Percentiles rank a stretch among this genome's conserved stretches.
These are phyloP conservation scores for Cecropterus lyciades DNA, from an alignment of 1,140 invertebrate genomes.

Conservation along the genomic window DNA sequence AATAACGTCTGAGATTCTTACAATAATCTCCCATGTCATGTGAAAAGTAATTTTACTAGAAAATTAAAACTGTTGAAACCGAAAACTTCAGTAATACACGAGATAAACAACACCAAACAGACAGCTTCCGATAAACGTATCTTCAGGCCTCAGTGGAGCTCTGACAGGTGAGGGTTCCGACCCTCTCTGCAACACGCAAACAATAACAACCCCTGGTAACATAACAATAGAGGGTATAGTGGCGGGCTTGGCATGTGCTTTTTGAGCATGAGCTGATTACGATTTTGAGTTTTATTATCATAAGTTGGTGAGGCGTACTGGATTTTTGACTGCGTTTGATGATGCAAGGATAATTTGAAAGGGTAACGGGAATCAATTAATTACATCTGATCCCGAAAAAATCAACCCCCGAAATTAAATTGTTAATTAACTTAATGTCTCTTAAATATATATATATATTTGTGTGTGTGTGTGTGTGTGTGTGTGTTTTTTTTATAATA, in stretches of 20 bases:
- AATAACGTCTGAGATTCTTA: too few species aligned
- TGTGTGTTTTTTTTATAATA: too few species aligned
- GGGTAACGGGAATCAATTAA: background rate
- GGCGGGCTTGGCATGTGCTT: background rate
- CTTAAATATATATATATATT: too few species aligned
- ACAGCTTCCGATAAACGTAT: conserved; percentile 23
- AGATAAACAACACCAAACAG: background rate
- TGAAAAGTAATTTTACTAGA: background rate
- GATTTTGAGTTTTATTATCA: conserved; percentile 23
- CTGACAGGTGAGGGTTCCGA: conserved; percentile 41
- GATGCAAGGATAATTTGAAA: conserved; percentile 2
- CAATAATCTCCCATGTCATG: too few species aligned
- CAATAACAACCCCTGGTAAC: background rate
- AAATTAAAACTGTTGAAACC: background rate
- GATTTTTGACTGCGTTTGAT: conserved; percentile 13
- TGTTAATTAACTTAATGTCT: too few species aligned
- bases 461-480: too few species aligned
- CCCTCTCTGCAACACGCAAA: background rate
- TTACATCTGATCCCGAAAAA: too few species aligned
- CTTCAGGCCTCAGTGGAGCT: conserved; percentile 40
- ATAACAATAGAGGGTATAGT: background rate
- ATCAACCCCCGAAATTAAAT: too few species aligned
- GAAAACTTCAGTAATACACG: background rate
- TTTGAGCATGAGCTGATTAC: conserved; percentile 19
- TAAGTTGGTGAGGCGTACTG: conserved; percentile 17